Percentiles rank a stretch among this genome's conserved stretches.
These are phyloP conservation scores for Dolichomitus sp. DNA, from an alignment of 2,888 invertebrate genomes.

Conservation along the genomic window DNA sequence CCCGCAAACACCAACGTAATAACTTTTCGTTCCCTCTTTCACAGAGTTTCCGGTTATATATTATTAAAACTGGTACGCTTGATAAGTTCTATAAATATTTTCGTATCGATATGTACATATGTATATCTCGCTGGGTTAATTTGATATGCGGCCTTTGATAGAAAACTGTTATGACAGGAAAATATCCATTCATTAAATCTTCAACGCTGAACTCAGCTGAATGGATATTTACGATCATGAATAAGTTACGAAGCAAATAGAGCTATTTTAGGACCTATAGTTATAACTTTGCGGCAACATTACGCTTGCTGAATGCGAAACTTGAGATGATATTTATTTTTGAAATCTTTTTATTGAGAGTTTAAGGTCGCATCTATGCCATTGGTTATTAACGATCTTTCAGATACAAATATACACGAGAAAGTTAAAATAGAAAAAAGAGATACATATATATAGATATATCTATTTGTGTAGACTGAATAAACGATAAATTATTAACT, in stretches of 20 bases:
- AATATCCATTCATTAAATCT: neutral
- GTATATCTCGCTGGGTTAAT: neutral
- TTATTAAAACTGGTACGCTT: conserved; percentile 34
- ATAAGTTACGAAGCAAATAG: neutral
- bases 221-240: neutral
- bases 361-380: too few relatives aligned
- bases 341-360: too few relatives aligned
- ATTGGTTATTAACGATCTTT: too few relatives aligned
- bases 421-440: too few relatives aligned
- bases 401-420: too few relatives aligned
- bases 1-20: neutral
- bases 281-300: neutral
- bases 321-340: neutral
- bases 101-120: neutral
- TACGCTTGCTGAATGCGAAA: neutral
- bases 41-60: conserved; percentile 23
- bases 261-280: neutral
- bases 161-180: neutral
- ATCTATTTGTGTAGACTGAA: conserved; percentile 37
- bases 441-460: conserved; percentile 1
- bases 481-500: conserved; percentile 43
- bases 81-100: conserved; percentile 2
- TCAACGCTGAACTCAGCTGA: neutral
- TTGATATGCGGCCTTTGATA: neutral
- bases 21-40: neutral